phyloP scores from a whole-genome alignment of 2,113 vertebrate species.

The Oxyura jamaicensis region DNA sequence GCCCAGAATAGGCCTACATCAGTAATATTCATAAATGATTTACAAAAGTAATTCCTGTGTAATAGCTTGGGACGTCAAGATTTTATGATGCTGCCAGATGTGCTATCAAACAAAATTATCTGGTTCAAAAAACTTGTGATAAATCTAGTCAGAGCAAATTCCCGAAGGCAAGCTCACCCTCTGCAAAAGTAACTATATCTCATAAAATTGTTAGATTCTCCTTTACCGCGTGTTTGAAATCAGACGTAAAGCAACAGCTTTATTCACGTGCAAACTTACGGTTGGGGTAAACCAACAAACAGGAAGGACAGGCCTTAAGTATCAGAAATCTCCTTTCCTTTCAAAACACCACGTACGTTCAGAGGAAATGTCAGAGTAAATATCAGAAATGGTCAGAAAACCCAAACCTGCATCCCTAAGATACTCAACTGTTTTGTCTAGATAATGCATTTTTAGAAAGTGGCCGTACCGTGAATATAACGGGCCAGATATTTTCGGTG shows the following conservation, averaged over 20 bases:
- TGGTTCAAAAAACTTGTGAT: conserved; percentile 77
- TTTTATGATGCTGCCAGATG: conserved; percentile 82
- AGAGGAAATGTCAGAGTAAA: conserved; percentile 62
- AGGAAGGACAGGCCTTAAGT: conserved; percentile 46
- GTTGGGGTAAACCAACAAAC: conserved; percentile 44
- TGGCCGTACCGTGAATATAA: not conserved
- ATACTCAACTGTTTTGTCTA: conserved; percentile 48
- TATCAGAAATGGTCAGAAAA: conserved; percentile 49
- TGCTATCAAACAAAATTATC: conserved; percentile 78
- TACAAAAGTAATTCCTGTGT: conserved; percentile 78
- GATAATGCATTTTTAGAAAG: conserved; percentile 53
- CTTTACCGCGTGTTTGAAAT: conserved; percentile 40
- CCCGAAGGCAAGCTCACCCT: conserved; percentile 50
- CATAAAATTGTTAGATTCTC: conserved; percentile 48
- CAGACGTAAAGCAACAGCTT: conserved; percentile 47
- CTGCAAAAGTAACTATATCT: conserved; percentile 20
- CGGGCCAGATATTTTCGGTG: not conserved
- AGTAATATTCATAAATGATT: conserved; percentile 81
- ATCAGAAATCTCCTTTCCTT: conserved; percentile 60
- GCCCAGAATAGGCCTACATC: conserved; percentile 63
- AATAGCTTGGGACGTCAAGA: conserved; percentile 73
- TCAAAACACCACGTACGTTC: not conserved
- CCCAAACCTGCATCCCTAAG: conserved; percentile 41
- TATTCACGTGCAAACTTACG: not conserved
- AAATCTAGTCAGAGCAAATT: conserved; percentile 67